Base-by-base conservation (phyloP, 2,888 invertebrate genomes). In the Cephus pulcher region DNA sequence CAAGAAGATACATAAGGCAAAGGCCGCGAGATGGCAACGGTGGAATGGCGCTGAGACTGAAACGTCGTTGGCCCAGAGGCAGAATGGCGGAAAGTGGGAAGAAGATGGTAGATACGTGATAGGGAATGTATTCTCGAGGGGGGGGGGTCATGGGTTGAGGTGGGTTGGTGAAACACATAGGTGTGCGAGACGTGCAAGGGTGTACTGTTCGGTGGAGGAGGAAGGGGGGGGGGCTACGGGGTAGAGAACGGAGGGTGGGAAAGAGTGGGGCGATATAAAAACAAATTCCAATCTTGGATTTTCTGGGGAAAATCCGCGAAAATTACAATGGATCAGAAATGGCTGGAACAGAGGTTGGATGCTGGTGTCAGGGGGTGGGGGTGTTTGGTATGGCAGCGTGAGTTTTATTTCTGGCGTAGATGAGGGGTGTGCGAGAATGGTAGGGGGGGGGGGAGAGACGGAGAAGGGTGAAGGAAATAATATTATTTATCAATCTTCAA, bases 401-500 rank as follows among this genome's bases (percentile, higher is more conserved):
- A 40, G 40, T 40, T 40, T 40, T 15, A 40, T 40, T 40, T 15
- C 40, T 40, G 40, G 69, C 35, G 33, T 12, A 74, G 56, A 30
- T 74, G 69, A 56, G 37, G 75, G 34, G 73, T 40, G 40, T 40
- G 15, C 15, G 40, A 15, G 40, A 40, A 40, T 40, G 40, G 15
- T 40, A 15, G 4, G 1, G 37, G 37, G 12, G 33, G 33, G 12
- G 4, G 40, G 1, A 4, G 15, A 6, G 40, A 15, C 2, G 40
- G 40, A 40, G 73, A n/a, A 79, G 32, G 69, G 30, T 75, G 80
- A 78, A 76, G 82, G 82, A 84, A 87, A 85, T 86, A 84, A 85
- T 88, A 88, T 88, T 89, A 88, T 89, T 89, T 88, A 89, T 88
- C 87, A 85, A 88, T 89, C 84, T 84, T 83, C 82, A 80, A 73